phyloP scores from a whole-genome alignment of 2,888 invertebrate genomes.

The Furcula furcula region DNA sequence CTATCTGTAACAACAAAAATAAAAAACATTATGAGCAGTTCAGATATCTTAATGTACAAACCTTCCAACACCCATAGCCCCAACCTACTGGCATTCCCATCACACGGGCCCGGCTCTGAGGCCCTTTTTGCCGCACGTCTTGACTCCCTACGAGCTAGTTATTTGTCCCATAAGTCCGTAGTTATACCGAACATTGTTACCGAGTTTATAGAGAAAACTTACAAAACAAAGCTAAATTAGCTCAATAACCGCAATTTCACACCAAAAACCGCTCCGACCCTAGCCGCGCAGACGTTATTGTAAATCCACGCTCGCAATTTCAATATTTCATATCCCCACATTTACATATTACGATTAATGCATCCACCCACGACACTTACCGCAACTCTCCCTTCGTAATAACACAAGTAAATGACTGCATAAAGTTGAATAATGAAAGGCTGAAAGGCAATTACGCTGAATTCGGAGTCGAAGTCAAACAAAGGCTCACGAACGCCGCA shows the following conservation, averaged over 20 bases:
- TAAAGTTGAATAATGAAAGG: slow-evolving; percentile 81
- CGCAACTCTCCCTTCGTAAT: slow-evolving; percentile 75
- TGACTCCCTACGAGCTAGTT: too few relatives aligned
- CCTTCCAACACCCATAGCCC: too few relatives aligned
- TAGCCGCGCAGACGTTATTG: slow-evolving; percentile 47
- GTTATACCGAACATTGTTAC: too few relatives aligned
- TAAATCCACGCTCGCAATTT: slow-evolving; percentile 63
- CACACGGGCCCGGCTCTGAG: too few relatives aligned
- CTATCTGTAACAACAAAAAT: slow-evolving; percentile 88
- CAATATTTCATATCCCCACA: slow-evolving; percentile 75
- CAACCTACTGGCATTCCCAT: too few relatives aligned
- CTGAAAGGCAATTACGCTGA: slow-evolving; percentile 81
- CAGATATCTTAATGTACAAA: too few relatives aligned
- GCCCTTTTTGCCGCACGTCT: too few relatives aligned
- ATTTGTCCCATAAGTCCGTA: too few relatives aligned
- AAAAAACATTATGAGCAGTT: too few relatives aligned
- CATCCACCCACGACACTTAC: slow-evolving; percentile 76
- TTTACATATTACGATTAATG: slow-evolving; percentile 80
- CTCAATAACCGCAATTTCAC: slow-evolving; percentile 18
- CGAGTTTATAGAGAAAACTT: too few relatives aligned
- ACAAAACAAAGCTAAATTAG: slow-evolving; percentile 4
- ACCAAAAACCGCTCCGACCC: slow-evolving; percentile 32
- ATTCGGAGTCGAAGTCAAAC: slow-evolving; percentile 80
- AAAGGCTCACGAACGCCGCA: slow-evolving; percentile 66
- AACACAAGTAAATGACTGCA: slow-evolving; percentile 80